Evolutionary conservation across 2,797 vertebrate species (phyloP).

Genomic region (Sebastes flavidus): DNA sequence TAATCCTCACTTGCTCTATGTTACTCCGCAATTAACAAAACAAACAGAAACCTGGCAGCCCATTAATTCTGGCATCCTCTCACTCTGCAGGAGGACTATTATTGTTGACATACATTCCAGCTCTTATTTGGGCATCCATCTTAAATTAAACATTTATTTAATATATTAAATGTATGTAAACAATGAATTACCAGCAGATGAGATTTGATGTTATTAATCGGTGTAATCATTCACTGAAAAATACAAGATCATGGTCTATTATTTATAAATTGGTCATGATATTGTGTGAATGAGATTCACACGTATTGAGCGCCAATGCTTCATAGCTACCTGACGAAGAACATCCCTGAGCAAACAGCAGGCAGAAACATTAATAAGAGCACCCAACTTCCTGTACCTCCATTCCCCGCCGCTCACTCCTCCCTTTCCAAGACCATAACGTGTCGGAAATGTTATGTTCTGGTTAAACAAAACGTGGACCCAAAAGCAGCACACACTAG

Average conservation of each 20-base stretch:
- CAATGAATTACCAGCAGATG: neutral
- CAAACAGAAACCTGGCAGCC: conserved; percentile 19
- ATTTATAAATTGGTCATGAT: neutral
- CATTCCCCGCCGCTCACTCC: neutral
- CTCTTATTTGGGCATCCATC: neutral
- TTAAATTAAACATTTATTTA: conserved; percentile 12
- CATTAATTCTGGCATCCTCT: conserved; percentile 13
- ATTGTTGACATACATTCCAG: neutral
- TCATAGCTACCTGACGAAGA: neutral
- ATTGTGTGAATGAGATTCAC: neutral
- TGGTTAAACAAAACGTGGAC: too few relatives aligned
- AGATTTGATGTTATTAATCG: neutral
- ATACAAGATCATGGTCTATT: neutral
- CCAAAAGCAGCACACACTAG: too few relatives aligned
- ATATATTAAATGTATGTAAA: neutral
- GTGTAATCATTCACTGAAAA: neutral
- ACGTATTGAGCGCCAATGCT: neutral
- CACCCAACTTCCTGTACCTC: neutral
- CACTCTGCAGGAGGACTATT: neutral
- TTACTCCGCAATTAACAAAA: conserved; percentile 25
- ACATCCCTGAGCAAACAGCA: neutral
- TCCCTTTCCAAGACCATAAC: too few relatives aligned
- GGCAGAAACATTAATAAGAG: neutral
- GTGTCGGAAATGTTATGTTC: too few relatives aligned
- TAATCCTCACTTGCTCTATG: conserved; percentile 23